Base-by-base conservation (phyloP, 1,140 invertebrate genomes). In the Caenorhabditis remanei region DNA sequence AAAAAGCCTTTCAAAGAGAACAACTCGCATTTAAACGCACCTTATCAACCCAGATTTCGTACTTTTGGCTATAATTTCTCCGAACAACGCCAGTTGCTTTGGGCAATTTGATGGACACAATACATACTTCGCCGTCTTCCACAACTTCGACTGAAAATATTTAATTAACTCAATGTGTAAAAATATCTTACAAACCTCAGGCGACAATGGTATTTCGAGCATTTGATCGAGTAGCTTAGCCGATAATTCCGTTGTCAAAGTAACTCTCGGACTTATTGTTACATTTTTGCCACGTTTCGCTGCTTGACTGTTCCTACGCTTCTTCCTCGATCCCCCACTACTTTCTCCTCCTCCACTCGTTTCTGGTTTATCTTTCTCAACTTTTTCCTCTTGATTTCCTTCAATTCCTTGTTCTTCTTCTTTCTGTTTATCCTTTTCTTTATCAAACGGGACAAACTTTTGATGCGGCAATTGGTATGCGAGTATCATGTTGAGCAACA, bases 401-500 rank as follows among this genome's bases (percentile, higher is more conserved):
- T 46, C 48, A 13, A 5, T 41, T 14, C 8, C 6, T 19, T 41
- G 4, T 56, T 46, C 24, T 11, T 46, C 56, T 16, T 84, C 41
- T 63, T 71, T 85, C 43, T 85, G 48, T 21, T 5, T 8, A 41
- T 75, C 85, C 24, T 63, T 63, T 6, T 55, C 21, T 84, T 48
- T 85, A 40, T 65, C n/a, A 14, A 40, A 32, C 7, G 46, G 71
- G 0, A 79, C 65, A 46, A 71, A 50, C 24, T n/a, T 75, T 16
- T 71, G 67, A 11, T 85, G 84, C 21, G 85, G 85, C 9, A 85
- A 43, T 48, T 85, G 85, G 46, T 85, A 85, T 13, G 85, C 63
- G 16, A 85, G 32, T 16, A 85, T 71, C 40, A 85, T 67, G 24
- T 75, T 75, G 9, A 85, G 14, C 6, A 85, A 9, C 24, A 85